phyloP scores from a whole-genome alignment of 2,797 vertebrate genomes.

The Mormyrops boulengeri region DNA sequence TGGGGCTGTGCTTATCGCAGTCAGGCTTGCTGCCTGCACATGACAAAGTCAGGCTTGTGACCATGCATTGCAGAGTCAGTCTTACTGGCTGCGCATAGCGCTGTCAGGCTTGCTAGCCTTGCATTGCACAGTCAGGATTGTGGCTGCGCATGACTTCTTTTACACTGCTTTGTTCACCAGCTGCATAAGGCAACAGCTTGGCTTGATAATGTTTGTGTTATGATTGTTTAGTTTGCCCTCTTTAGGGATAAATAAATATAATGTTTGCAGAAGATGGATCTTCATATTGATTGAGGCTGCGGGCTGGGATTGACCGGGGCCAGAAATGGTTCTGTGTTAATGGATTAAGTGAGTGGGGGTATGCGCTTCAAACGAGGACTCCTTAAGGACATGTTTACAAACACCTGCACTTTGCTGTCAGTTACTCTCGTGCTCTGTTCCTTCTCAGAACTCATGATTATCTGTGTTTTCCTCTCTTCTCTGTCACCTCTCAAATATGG shows the following conservation, averaged over 20 bases:
- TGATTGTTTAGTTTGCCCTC: constrained; percentile 11
- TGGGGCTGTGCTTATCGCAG: neutral
- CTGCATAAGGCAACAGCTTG: neutral
- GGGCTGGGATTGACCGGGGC: neutral
- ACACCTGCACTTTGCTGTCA: constrained; percentile 5
- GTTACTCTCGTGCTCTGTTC: neutral
- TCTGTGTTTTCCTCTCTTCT: constrained; percentile 19
- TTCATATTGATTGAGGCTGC: neutral
- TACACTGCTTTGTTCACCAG: neutral
- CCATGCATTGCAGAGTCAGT: neutral
- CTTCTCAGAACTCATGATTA: constrained; percentile 11
- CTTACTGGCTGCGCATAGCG: neutral
- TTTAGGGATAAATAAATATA: constrained; percentile 10
- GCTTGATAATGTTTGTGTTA: neutral
- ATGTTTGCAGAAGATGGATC: neutral
- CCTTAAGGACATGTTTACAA: neutral
- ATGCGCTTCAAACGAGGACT: neutral
- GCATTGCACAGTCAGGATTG: neutral
- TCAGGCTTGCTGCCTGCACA: neutral
- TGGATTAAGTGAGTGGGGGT: neutral
- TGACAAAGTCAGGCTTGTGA: neutral
- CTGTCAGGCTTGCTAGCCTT: neutral
- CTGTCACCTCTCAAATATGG: constrained; percentile 46
- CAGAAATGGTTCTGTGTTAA: neutral
- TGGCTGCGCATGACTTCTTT: neutral